Conservation (phyloP, 2,797 vertebrate genomes). For the Manis pentadactyla region DNA sequence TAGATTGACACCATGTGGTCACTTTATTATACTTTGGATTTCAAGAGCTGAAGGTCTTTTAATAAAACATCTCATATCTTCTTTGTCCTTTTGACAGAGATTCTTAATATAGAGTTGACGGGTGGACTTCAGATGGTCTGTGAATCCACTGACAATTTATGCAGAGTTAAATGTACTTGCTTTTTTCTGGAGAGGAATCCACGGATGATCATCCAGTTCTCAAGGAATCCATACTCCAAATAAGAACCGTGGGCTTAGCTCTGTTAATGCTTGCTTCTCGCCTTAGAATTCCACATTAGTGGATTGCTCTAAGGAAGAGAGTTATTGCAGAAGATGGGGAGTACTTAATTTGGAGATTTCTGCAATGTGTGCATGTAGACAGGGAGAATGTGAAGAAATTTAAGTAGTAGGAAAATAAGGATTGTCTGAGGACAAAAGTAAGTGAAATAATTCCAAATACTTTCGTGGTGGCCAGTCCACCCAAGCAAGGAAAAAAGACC, state of each 20-base stretch:
- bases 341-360: neutral
- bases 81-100: neutral
- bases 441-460: neutral
- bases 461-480: neutral
- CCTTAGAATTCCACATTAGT: neutral
- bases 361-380: no score
- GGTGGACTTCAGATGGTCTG: neutral
- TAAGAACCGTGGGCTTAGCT: neutral
- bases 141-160: neutral
- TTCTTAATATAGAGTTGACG: neutral
- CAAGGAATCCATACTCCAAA: neutral
- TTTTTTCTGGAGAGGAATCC: neutral
- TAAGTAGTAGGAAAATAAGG: neutral
- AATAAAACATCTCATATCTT: neutral
- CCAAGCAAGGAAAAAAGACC: neutral
- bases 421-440: neutral
- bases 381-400: neutral
- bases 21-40: neutral
- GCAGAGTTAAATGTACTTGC: neutral
- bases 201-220: neutral
- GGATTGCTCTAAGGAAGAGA: neutral
- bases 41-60: neutral
- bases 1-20: slow-evolving; percentile 83
- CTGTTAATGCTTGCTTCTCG: neutral
- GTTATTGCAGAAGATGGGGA: neutral